Conservation (phyloP, 2,888 invertebrate species). For the Drosophila formosana region DNA sequence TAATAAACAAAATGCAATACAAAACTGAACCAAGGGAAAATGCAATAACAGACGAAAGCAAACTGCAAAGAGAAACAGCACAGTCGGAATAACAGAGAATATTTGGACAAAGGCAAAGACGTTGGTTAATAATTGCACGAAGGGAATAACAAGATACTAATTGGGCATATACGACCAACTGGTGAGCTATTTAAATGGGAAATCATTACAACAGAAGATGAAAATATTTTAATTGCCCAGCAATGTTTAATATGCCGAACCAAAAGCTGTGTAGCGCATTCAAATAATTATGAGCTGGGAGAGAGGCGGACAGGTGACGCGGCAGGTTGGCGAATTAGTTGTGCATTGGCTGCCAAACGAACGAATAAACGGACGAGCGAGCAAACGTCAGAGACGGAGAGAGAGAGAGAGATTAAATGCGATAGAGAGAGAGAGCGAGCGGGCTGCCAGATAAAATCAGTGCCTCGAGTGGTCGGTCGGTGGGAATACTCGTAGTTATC, state of each 20-base stretch:
- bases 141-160: background rate
- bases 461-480: slow-evolving; percentile 41
- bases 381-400: background rate
- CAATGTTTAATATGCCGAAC: slow-evolving; percentile 1
- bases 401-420: background rate
- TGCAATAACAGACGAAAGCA: slow-evolving; percentile 21
- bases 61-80: slow-evolving; percentile 16
- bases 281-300: slow-evolving; percentile 59
- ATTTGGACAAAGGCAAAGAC: slow-evolving; percentile 46
- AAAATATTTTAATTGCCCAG: background rate
- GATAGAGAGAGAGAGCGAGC: background rate
- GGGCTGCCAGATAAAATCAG: slow-evolving; percentile 24
- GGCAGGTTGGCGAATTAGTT: slow-evolving; percentile 63
- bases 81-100: too few species aligned
- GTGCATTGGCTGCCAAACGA: slow-evolving; percentile 65
- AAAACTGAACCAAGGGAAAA: slow-evolving; percentile 37
- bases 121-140: slow-evolving; percentile 49
- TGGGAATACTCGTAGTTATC: slow-evolving; percentile 24
- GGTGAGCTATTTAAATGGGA: background rate
- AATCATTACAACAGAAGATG: too few species aligned
- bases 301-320: slow-evolving; percentile 46
- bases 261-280: slow-evolving; percentile 30
- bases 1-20: slow-evolving; percentile 51
- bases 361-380: slow-evolving; percentile 19
- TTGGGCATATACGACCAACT: background rate